Conservation (phyloP, 1,140 invertebrate species). For the Tetramorium simillimum region DNA sequence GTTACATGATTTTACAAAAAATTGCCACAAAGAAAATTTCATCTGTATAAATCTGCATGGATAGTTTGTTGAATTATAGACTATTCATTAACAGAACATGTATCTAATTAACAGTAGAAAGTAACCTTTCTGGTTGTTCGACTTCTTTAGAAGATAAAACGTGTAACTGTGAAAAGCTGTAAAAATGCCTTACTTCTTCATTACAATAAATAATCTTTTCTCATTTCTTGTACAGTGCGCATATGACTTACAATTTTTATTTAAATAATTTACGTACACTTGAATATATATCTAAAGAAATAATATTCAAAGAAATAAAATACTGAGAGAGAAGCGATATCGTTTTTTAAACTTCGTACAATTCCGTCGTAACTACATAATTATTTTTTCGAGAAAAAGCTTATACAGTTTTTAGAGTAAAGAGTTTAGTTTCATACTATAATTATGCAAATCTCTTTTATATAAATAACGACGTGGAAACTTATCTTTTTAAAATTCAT, state of each 20-base stretch:
- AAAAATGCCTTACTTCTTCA: not conserved
- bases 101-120: constrained; percentile 44
- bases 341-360: not conserved
- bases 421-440: not conserved
- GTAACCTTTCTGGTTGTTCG: constrained; percentile 17
- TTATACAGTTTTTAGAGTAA: not conserved
- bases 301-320: not conserved
- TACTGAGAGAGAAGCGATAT: not conserved
- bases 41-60: not conserved
- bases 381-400: not conserved
- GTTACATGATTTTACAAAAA: not conserved
- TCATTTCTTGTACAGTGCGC: not conserved
- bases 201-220: constrained; percentile 19
- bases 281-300: not conserved
- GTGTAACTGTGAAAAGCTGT: not conserved
- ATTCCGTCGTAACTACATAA: not conserved
- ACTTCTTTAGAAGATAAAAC: not conserved
- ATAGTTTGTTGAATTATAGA: not conserved
- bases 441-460: not conserved
- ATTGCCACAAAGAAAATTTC: not conserved
- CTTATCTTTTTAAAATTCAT: not conserved
- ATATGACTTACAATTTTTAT: constrained; percentile 6
- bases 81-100: constrained; percentile 21
- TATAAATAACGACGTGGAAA: not conserved
- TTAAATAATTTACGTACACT: not conserved